Percentiles rank a stretch among this genome's conserved stretches.
Evolutionary conservation across 2,797 vertebrate genomes (phyloP).

Genomic region (Aselliscus stoliczkanus): DNA sequence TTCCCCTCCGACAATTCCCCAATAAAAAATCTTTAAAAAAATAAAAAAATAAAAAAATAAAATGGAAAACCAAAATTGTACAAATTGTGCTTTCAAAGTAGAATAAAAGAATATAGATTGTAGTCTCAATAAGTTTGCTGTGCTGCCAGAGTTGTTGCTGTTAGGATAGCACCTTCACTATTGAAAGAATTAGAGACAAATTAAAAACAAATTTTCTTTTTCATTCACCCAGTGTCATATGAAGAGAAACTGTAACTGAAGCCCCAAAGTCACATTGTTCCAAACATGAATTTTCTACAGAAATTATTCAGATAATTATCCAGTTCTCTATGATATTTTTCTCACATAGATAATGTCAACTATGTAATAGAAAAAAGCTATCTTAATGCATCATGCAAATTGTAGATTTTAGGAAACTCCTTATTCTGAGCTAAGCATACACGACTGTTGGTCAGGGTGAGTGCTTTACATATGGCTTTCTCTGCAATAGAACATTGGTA

Average conservation of each 20-base stretch:
- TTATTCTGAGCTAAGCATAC: not conserved
- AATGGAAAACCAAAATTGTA: not conserved
- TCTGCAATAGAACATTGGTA: not conserved
- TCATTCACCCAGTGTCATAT: not conserved
- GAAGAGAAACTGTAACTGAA: not conserved
- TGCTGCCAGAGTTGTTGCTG: not conserved
- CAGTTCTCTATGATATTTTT: not conserved
- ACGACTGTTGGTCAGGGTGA: not conserved
- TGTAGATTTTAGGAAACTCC: not conserved
- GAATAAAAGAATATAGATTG: not conserved
- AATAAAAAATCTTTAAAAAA: too few species aligned
- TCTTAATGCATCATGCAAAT: not conserved
- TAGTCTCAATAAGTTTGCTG: not conserved
- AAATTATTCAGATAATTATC: not conserved
- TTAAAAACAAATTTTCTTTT: not conserved
- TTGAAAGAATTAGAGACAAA: not conserved
- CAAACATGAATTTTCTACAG: not conserved
- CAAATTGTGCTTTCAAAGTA: not conserved
- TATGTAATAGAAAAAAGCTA: not conserved
- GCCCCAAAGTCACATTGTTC: not conserved
- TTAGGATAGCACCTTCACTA: not conserved
- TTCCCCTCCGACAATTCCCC: too few species aligned
- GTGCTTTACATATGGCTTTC: not conserved
- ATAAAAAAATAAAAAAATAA: too few species aligned
- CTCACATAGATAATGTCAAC: not conserved